Conservation (phyloP, 2,797 vertebrate genomes). For the Peromyscus attwateri region DNA sequence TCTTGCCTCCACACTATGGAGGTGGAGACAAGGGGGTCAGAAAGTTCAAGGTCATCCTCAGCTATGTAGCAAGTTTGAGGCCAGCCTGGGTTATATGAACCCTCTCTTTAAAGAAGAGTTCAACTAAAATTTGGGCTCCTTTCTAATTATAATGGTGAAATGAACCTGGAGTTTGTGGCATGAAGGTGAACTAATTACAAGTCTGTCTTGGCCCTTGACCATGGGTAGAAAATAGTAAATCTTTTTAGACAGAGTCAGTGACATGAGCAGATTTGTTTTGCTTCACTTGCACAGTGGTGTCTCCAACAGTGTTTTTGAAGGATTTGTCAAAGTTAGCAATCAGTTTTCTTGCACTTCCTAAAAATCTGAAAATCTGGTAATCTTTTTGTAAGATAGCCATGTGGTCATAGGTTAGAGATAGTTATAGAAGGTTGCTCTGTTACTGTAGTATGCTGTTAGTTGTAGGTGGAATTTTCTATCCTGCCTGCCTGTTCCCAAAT, state of each 20-base stretch:
- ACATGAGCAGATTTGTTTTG: slow-evolving; percentile 36
- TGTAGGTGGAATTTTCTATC: too few relatives aligned
- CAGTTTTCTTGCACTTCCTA: background rate
- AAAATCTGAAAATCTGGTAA: background rate
- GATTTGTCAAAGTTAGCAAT: slow-evolving; percentile 2
- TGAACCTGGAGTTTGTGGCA: background rate
- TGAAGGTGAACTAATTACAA: background rate
- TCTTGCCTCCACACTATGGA: background rate
- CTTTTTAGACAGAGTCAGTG: background rate
- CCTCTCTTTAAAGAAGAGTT: background rate
- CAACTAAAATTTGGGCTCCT: background rate
- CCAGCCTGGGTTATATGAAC: background rate
- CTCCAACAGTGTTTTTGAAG: slow-evolving; percentile 29
- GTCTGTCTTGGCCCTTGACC: background rate
- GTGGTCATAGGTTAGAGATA: background rate
- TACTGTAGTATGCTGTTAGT: background rate
- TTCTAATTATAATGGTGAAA: background rate
- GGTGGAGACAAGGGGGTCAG: background rate
- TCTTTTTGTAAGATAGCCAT: background rate
- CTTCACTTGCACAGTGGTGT: background rate
- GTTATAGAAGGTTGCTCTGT: background rate
- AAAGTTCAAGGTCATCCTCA: background rate
- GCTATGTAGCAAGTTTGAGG: background rate
- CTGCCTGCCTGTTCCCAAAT: too few relatives aligned
- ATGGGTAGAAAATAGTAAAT: background rate